Conservation (phyloP, 2,113 vertebrate species). For the Gulo gulo region DNA sequence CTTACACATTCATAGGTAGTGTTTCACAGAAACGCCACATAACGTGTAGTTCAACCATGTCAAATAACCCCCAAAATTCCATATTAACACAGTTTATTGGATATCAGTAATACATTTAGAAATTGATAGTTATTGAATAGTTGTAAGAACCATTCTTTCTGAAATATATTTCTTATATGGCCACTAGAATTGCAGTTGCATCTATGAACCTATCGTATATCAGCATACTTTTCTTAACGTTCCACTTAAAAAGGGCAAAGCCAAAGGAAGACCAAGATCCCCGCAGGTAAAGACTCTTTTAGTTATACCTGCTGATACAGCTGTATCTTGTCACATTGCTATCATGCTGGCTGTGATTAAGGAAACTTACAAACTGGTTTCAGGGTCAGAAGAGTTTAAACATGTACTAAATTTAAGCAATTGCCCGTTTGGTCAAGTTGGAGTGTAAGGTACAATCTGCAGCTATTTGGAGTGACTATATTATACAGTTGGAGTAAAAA, state of each 20-base stretch:
- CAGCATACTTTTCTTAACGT: background rate
- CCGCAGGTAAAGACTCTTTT: background rate
- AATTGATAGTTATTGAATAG: background rate
- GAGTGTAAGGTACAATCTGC: background rate
- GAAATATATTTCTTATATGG: background rate
- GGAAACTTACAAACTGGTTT: background rate
- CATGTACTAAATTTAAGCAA: background rate
- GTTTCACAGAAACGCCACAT: background rate
- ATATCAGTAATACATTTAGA: background rate
- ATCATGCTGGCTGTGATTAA: background rate
- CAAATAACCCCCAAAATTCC: background rate
- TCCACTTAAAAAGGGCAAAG: conserved; percentile 8
- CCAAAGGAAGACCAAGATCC: background rate
- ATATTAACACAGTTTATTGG: background rate
- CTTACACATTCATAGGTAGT: too few species aligned
- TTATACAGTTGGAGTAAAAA: background rate
- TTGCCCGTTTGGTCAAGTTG: background rate
- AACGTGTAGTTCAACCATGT: background rate
- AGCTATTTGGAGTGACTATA: background rate
- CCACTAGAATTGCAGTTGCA: background rate
- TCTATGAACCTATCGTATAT: background rate
- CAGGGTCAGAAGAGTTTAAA: background rate
- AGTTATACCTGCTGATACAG: background rate
- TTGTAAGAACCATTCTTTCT: conserved; percentile 1
- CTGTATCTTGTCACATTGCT: background rate